phyloP scores from a whole-genome alignment of 2,113 vertebrate species.

The Ammospiza nelsoni region DNA sequence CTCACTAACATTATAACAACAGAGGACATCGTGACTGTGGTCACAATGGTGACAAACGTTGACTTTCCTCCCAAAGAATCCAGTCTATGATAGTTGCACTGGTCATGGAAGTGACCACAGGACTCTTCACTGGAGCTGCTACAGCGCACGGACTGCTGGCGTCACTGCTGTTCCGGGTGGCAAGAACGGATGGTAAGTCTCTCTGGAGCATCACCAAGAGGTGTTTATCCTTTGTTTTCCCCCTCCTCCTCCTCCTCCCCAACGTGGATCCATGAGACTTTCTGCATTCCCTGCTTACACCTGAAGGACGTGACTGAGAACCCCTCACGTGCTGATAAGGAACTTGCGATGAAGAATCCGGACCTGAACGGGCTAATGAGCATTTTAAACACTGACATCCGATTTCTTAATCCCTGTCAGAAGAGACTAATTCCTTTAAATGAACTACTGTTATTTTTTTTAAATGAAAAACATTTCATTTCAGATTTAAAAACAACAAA shows the following conservation, averaged over 20 bases:
- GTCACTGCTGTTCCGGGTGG: slow-evolving; percentile 7
- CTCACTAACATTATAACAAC: slow-evolving; percentile 89
- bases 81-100: slow-evolving; percentile 91
- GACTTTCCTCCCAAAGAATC: slow-evolving; percentile 99
- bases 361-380: slow-evolving; percentile 63
- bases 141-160: slow-evolving; percentile 60
- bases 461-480: slow-evolving; percentile 87
- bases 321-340: slow-evolving; percentile 12
- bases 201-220: slow-evolving; percentile 37
- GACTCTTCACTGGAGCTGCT: slow-evolving; percentile 81
- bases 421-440: slow-evolving; percentile 84
- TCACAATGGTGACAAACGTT: slow-evolving; percentile 99
- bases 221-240: not conserved
- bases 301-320: slow-evolving; percentile 62
- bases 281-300: slow-evolving; percentile 60
- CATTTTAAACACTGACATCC: slow-evolving; percentile 76
- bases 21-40: slow-evolving; percentile 97
- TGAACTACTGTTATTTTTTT: slow-evolving; percentile 87
- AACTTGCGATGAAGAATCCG: slow-evolving; percentile 70
- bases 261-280: slow-evolving; percentile 64
- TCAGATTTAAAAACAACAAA: slow-evolving; percentile 81
- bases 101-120: slow-evolving; percentile 62
- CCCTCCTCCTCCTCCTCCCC: not conserved
- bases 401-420: slow-evolving; percentile 77
- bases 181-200: slow-evolving; percentile 53